Base-by-base conservation (phyloP, 2,113 vertebrate species). In the Galemys pyrenaicus region DNA sequence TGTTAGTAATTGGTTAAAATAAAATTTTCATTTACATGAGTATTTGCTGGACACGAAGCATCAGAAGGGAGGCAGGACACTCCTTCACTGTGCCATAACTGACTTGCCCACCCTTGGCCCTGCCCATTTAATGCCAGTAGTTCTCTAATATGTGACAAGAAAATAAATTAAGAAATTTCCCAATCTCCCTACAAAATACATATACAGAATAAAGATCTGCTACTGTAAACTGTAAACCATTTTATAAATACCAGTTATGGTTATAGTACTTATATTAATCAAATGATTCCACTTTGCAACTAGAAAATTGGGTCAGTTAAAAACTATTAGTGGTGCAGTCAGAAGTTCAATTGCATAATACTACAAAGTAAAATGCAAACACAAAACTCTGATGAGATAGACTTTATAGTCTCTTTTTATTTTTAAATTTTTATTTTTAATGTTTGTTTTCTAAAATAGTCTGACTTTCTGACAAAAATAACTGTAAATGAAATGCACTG, bases 391-490 rank as follows among this genome's bases (percentile, higher is more conserved):
- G 41, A 64, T 17, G 9, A 6, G 12, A 37, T 1, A 39, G 16
- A 75, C 49, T 80, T 86, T 75, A 58, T 41, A 51, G 35, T 35
- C 20, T 58, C 20, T 56, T 56, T 62, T 83, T 32, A 35, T 46
- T 89, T 95, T 54, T 15, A 90, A 90, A 82, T 24, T 22, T 46
- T 58, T 60, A 67, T 64, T 64, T 64, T 73, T n/a, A 35, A 39
- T 51, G 24, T 15, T 81, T 92, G 9, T 51, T 86, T 92, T 82
- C 32, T 77, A 70, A 24, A 81, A 81, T 70, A n/a, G 26, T 81
- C 58, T 75, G 22, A 32, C 35, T 82, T 30, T 91, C 87, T 87
- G 58, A 58, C 44, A 37, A 75, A 54, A 41, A 39, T 51, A 86
- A 37, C 12, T 73, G 4, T n/a, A 58, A 56, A 60, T 51, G 17